These are phyloP conservation scores for Miniopterus natalensis DNA, from an alignment of 2,113 vertebrate species.

Conservation along the genomic window DNA sequence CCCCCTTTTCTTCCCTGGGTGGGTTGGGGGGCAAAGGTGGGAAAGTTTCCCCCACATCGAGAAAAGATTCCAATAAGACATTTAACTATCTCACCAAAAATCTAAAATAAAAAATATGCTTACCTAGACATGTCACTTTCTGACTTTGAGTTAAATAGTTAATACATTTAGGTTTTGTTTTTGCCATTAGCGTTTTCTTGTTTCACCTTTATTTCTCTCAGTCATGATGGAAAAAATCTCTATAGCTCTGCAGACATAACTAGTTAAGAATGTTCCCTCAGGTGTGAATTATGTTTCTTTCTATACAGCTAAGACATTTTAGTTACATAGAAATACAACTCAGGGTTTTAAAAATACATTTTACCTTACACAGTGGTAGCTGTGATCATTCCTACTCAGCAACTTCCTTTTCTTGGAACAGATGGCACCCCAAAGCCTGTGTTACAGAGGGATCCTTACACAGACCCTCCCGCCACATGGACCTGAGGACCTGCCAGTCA, in stretches of 20 bases:
- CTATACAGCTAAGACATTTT: background rate
- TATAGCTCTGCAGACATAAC: background rate
- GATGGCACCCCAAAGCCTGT: background rate
- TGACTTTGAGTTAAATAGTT: background rate
- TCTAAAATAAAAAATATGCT: background rate
- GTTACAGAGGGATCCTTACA: background rate
- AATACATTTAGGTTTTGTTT: background rate
- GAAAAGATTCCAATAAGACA: background rate
- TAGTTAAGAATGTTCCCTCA: background rate
- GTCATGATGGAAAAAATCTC: background rate
- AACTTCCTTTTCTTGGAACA: background rate
- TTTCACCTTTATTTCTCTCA: background rate
- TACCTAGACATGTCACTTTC: background rate
- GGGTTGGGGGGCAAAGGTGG: background rate
- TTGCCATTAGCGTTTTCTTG: background rate
- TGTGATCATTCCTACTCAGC: background rate
- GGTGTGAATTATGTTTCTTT: background rate
- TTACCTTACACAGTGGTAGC: background rate
- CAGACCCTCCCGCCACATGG: background rate
- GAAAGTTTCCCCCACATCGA: background rate
- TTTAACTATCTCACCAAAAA: background rate
- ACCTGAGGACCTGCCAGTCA: background rate
- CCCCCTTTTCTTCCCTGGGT: too few species aligned
- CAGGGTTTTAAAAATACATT: background rate
- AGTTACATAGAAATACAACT: background rate